These are phyloP conservation scores for Orchesella flavescens DNA, from an alignment of 2,888 invertebrate species.

Conservation along the genomic window DNA sequence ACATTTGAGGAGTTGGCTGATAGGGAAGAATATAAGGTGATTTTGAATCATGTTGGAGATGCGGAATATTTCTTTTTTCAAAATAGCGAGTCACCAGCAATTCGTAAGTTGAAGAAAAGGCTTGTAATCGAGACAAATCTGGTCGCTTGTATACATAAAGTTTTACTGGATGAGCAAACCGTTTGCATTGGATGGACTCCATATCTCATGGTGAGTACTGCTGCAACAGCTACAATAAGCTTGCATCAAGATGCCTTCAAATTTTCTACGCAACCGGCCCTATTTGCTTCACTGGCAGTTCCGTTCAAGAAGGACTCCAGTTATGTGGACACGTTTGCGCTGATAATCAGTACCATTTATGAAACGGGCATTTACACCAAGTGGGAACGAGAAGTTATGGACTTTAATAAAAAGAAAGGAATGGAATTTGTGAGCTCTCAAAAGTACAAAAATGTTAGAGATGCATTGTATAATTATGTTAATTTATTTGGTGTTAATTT, in stretches of 20 bases:
- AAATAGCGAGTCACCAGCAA: not conserved
- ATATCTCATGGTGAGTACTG: no score
- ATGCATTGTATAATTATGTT: not conserved
- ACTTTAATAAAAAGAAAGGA: constrained; percentile 12
- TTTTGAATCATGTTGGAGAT: constrained; percentile 20
- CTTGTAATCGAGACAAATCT: not conserved
- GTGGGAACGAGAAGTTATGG: constrained; percentile 7
- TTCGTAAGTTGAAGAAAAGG: not conserved
- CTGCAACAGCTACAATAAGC: not conserved
- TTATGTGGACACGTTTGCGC: constrained; percentile 14
- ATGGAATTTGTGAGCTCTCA: not conserved
- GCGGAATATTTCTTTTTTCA: constrained; percentile 15
- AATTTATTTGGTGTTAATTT: not conserved
- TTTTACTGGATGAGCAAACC: not conserved
- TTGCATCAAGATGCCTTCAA: not conserved
- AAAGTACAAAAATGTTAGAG: not conserved
- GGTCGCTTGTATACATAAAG: constrained; percentile 2
- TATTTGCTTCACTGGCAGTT: not conserved
- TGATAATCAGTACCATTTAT: constrained; percentile 1
- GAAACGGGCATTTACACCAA: constrained; percentile 15
- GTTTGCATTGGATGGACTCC: constrained; percentile 27
- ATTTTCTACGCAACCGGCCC: constrained; percentile 1
- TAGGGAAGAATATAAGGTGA: not conserved
- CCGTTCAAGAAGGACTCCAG: constrained; percentile 26
- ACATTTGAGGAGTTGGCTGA: constrained; percentile 13